Base-by-base conservation (phyloP, 2,888 invertebrate species). In the Aplocera efformata region DNA sequence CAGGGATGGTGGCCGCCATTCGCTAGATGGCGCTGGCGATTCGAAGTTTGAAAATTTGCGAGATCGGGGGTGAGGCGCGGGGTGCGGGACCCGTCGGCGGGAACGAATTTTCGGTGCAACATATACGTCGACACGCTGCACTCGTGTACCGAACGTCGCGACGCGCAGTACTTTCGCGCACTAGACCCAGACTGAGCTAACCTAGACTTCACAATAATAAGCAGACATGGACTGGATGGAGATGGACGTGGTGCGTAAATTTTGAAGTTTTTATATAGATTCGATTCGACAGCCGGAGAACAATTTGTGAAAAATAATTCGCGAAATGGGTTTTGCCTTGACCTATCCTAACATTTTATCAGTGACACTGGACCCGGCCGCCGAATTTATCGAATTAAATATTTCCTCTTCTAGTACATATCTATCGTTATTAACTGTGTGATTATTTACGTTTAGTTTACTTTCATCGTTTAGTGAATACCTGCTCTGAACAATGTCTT, bases 21-120 rank as follows among this genome's bases (percentile, higher is more conserved):
- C 76, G 76, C 69, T 80, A 86, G 85, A 84, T 86, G 86, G 85
- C 86, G 86, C 74, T 83, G 79, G 67, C 67, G 79, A 74, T 74
- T 67, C 72, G 71, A 67, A 66, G 69, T 78, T 75, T 59, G 72
- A 83, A 86, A 81, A 72, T 76, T 83, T 63, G 81, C 81, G 77
- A 79, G 74, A 65, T 71, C 70, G 70, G 73, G 72, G 67, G 75
- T 60, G 76, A 50, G 60, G 75, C 58, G 73, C 65, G 76, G 73
- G 69, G 78, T 62, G 75, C 67, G 73, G 70, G 73, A 62, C 60
- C 56, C 56, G 62, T 66, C 63, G 52, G 77, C 72, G 79, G 80
- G 80, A 79, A 78, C 80, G 74, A 85, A 85, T 72, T 84, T 86
- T 85, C 79, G 85, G 85, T 85, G 85, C 85, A 84, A 80, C 79